Base-by-base conservation (phyloP, 1,140 invertebrate species). In the Ganaspis sp. region DNA sequence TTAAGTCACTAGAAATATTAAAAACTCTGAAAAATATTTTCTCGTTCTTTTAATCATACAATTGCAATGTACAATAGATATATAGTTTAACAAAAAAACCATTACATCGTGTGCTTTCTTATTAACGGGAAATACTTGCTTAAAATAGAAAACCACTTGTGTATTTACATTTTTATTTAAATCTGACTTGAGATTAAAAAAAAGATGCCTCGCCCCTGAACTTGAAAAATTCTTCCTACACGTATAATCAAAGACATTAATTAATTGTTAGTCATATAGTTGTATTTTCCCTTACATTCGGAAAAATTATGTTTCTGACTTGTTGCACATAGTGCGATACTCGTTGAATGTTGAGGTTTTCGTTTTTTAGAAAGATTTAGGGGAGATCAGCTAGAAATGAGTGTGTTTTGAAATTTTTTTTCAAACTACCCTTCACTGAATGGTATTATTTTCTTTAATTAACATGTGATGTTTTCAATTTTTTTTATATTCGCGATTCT, bases 241-340 rank as follows among this genome's bases (percentile, higher is more conserved):
- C 15, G 23, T 34, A 29, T 64, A 64, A 64, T 29, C 26, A 34
- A 26, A 29, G 21, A 64, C 23, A 64, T 29, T 64, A 34, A 64
- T 64, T 64, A 64, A 34, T 5, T 64, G 4, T 64, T 64, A 29
- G 12, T 29, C 21, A 12, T 29, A 64, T 29, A 64, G 26, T 64
- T n/a, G 12, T 15, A 29, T 64, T 64, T 64, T 64, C 29, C 26
- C 58, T 4, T n/a, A n/a, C 11, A 64, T 12, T 15, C 15, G 26
- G 26, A 64, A 64, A 29, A 64, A 64, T 64, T 64, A 64, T 64
- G 58, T 64, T 64, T 64, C 58, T 49, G 45, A 49, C n/a, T 64
- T 64, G 23, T 64, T 29, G 58, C 58, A 64, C 58, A 64, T n/a
- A 64, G 58, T 34, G 58, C 26, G 23, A 29, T 64, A 64, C 58